phyloP scores from a whole-genome alignment of 2,888 invertebrate species.

The Incurvaria masculella region DNA sequence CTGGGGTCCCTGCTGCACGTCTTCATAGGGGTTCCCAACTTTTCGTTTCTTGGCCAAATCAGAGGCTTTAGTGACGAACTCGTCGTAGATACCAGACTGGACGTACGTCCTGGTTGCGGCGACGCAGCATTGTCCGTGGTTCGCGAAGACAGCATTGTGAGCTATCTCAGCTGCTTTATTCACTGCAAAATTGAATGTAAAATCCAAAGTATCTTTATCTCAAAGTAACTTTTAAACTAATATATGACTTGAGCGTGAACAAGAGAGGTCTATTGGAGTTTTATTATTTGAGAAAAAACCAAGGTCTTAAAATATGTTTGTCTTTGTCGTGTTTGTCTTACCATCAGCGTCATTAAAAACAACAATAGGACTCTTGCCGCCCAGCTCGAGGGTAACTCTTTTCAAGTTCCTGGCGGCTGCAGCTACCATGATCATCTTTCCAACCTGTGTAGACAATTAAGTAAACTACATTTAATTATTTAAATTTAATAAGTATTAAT shows the following conservation, averaged over 20 bases:
- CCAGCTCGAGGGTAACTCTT: slow-evolving; percentile 70
- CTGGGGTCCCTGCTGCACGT: slow-evolving; percentile 78
- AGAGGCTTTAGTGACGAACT: slow-evolving; percentile 73
- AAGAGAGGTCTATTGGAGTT: too few species aligned
- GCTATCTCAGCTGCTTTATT: slow-evolving; percentile 37
- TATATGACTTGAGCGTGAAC: too few species aligned
- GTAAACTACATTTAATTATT: not conserved
- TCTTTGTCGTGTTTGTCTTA: too few species aligned
- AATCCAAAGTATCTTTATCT: too few species aligned
- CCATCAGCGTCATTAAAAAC: slow-evolving; percentile 69
- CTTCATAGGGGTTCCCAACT: slow-evolving; percentile 79
- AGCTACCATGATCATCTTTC: slow-evolving; percentile 56
- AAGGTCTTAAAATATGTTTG: too few species aligned
- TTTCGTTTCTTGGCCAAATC: slow-evolving; percentile 65
- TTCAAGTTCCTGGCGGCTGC: slow-evolving; percentile 72
- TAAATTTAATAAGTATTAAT: not conserved
- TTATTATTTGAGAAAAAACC: too few species aligned
- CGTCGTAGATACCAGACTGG: slow-evolving; percentile 81
- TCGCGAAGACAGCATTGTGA: slow-evolving; percentile 35
- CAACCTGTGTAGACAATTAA: slow-evolving; percentile 27
- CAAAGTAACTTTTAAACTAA: too few species aligned
- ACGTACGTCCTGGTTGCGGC: slow-evolving; percentile 90
- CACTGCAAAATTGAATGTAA: slow-evolving; percentile 30
- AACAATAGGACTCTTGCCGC: slow-evolving; percentile 78
- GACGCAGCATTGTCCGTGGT: slow-evolving; percentile 41